Conservation (phyloP, 2,888 invertebrate genomes). For the Torymus texanus region DNA sequence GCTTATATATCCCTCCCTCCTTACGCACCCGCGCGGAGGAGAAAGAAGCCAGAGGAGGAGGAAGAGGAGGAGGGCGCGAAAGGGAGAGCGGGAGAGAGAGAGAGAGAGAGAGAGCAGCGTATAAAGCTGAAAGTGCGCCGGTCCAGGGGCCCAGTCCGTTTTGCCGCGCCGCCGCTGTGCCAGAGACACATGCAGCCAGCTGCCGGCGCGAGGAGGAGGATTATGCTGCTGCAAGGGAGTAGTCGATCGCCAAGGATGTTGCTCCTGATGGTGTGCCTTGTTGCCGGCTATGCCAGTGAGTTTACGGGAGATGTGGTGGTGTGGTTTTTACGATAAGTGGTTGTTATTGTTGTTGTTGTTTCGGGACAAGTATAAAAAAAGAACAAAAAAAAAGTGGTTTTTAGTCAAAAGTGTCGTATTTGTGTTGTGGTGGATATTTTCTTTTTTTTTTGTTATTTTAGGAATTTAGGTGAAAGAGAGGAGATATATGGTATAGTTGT, state of each 20-base stretch:
- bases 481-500: no score
- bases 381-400: no score
- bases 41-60: background rate
- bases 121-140: slow-evolving; percentile 72
- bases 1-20: slow-evolving; percentile 3
- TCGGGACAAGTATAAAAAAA: no score
- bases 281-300: slow-evolving; percentile 46
- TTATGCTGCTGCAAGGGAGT: slow-evolving; percentile 66
- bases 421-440: no score
- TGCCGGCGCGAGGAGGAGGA: slow-evolving; percentile 69
- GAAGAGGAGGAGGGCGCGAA: background rate
- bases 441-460: no score
- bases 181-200: background rate
- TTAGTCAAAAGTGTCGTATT: no score
- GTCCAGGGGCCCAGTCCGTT: slow-evolving; percentile 70
- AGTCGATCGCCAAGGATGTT: background rate
- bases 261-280: background rate
- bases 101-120: slow-evolving; percentile 55
- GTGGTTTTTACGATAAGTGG: no score
- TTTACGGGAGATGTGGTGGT: background rate
- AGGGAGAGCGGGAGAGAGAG: slow-evolving; percentile 34
- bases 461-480: no score
- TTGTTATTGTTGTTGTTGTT: no score
- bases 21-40: background rate
- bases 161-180: no score